phyloP scores from a whole-genome alignment of 2,888 invertebrate species.

The Mayetiola destructor region DNA sequence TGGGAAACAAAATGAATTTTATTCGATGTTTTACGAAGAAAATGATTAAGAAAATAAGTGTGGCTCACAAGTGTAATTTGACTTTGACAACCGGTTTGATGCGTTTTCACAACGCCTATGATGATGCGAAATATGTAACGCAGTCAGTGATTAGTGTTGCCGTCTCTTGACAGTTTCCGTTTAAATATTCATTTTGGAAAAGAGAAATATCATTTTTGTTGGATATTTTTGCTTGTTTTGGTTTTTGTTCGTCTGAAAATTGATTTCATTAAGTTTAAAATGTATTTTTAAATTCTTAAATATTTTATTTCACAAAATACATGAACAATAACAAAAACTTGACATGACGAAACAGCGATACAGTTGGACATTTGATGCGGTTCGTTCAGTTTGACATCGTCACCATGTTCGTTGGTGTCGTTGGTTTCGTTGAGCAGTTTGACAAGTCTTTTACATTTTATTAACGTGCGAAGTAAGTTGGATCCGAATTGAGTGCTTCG shows the following conservation, averaged over 20 bases:
- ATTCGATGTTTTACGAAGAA: neutral
- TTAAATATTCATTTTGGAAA: too few species aligned
- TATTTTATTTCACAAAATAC: neutral
- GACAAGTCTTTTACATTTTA: conserved; percentile 5
- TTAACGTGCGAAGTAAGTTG: conserved; percentile 8
- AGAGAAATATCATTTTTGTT: too few species aligned
- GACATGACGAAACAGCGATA: too few species aligned
- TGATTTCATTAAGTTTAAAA: neutral
- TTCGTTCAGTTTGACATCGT: conserved; percentile 20
- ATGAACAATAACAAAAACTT: too few species aligned
- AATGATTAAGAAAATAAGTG: conserved; percentile 1
- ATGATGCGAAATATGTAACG: neutral
- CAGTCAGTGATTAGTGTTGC: neutral
- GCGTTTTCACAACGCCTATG: neutral
- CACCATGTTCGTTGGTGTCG: neutral
- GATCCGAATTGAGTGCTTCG: neutral
- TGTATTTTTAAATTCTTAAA: neutral
- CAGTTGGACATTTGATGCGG: conserved; percentile 7
- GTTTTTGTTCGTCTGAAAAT: neutral
- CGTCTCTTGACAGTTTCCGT: too few species aligned
- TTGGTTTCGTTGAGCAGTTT: neutral
- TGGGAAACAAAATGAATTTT: neutral
- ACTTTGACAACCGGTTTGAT: conserved; percentile 8
- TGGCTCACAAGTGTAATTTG: neutral
- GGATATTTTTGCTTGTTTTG: neutral